A percentile compares a stretch with the other conserved stretches of the same genome.
phyloP scores from a whole-genome alignment of 2,113 vertebrate genomes.

The Haemorhous mexicanus region DNA sequence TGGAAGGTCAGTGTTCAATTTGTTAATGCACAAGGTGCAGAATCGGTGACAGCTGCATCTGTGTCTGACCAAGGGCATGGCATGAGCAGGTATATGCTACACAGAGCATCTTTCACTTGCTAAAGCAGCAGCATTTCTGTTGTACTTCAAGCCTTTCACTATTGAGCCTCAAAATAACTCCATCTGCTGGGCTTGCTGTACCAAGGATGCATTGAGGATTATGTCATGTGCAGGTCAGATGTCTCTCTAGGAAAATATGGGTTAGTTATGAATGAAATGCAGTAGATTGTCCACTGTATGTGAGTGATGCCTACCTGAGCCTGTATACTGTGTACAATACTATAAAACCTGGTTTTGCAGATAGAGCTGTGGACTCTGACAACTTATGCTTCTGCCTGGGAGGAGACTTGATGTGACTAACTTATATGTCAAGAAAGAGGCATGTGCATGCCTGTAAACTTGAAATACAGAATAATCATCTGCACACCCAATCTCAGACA shows the following conservation, averaged over 20 bases:
- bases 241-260: neutral
- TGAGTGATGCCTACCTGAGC: neutral
- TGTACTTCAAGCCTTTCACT: neutral
- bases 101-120: neutral
- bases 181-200: neutral
- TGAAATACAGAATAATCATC: neutral
- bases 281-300: neutral
- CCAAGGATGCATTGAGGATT: neutral
- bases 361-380: neutral
- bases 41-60: neutral
- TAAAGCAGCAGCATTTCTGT: neutral
- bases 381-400: neutral
- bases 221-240: neutral
- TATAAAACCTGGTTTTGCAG: neutral
- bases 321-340: neutral
- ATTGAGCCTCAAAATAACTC: neutral
- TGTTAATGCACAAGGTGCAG: neutral
- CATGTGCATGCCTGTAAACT: neutral
- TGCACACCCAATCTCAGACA: neutral
- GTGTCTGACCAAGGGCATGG: neutral
- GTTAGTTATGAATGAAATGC: neutral
- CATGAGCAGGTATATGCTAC: neutral
- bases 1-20: neutral
- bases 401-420: neutral
- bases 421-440: neutral